Evolutionary conservation across 2,888 invertebrate genomes (phyloP), one percentile per base, ranked within the genome.

Genomic region (Galerucella calmariensis): DNA sequence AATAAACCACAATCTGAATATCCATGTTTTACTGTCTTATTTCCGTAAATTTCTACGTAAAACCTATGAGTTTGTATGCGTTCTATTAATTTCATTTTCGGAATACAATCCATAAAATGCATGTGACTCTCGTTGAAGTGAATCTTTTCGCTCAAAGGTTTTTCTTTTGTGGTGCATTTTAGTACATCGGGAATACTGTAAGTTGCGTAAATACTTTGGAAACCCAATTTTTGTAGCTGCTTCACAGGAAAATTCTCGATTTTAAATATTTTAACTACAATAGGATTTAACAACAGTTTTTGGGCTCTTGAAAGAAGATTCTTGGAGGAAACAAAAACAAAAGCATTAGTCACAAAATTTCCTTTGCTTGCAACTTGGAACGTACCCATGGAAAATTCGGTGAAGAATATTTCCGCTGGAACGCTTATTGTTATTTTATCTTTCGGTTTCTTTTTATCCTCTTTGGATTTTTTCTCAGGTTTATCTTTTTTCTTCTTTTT

Each of bases 361-460:
- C 71, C 67, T 41, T 44, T 72, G 11, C 63, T 16, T 48, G 61
- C 69, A 58, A 78, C 74, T 6, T 61, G 14, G 56, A 78, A 82
- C 8, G 77, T 77, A 14, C 76, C 67, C 53, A 59, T 16, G 41
- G 74, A 14, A 6, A 78, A 77, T 20, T 81, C 80, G 9, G 82
- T 82, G 66, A 82, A 80, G 27, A 82, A 80, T 9, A 80, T 70
- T 74, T 82, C 82, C 5, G 80, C 81, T 51, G 80, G 80, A 44
- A 80, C 68, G n/a, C 56, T 53, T 24, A 79, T 61, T 10, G 27
- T 73, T 3, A 67, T 71, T 8, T 58, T 14, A 9, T 69, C n/a
- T 61, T 65, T 63, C 10, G 63, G 67, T 20, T 69, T 73, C 69
- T 61, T 62, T 46, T 63, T 66, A 14, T 63, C 72, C 24, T 77